phyloP scores from a whole-genome alignment of 1,140 invertebrate species.

The Drosophila navojoa region DNA sequence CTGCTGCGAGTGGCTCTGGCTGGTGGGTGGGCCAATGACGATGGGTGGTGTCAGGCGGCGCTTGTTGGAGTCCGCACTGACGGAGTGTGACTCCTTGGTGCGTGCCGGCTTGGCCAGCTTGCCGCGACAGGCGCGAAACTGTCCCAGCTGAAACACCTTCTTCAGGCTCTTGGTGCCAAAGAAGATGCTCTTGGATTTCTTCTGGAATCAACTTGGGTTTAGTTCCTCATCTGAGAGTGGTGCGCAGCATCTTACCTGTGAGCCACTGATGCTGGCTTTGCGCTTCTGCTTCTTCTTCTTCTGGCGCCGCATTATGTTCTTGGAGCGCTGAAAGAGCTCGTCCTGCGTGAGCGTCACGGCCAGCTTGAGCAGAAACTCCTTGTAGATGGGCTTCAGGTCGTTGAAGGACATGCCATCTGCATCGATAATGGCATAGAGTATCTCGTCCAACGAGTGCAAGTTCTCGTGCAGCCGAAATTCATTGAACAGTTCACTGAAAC shows the following conservation, averaged over 20 bases:
- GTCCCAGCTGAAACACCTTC: conserved; percentile 81
- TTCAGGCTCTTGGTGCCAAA: conserved; percentile 85
- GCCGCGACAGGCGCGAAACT: conserved; percentile 77
- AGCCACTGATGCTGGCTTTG: conserved; percentile 83
- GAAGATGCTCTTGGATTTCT: conserved; percentile 85
- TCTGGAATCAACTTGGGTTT: conserved; percentile 63
- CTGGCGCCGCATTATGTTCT: conserved; percentile 93
- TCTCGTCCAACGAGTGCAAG: conserved; percentile 93
- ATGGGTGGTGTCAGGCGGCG: conserved; percentile 60
- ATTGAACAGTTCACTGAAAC: conserved; percentile 92
- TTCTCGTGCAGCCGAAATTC: conserved; percentile 93
- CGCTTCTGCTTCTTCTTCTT: conserved; percentile 87
- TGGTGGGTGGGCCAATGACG: conserved; percentile 53
- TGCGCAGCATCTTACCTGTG: conserved; percentile 52
- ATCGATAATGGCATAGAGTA: conserved; percentile 93
- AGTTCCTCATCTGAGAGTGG: not conserved
- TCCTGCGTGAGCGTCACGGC: conserved; percentile 94
- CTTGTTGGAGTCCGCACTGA: conserved; percentile 49
- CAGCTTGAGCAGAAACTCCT: conserved; percentile 93
- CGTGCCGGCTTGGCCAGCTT: conserved; percentile 56
- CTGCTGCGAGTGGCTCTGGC: conserved; percentile 46
- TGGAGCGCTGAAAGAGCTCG: conserved; percentile 94
- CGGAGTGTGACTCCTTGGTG: conserved; percentile 44
- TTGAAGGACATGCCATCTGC: conserved; percentile 96
- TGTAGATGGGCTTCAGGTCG: conserved; percentile 94